Evolutionary conservation across 2,113 vertebrate species (phyloP).

Genomic region (Thalassarche chlororhynchos): DNA sequence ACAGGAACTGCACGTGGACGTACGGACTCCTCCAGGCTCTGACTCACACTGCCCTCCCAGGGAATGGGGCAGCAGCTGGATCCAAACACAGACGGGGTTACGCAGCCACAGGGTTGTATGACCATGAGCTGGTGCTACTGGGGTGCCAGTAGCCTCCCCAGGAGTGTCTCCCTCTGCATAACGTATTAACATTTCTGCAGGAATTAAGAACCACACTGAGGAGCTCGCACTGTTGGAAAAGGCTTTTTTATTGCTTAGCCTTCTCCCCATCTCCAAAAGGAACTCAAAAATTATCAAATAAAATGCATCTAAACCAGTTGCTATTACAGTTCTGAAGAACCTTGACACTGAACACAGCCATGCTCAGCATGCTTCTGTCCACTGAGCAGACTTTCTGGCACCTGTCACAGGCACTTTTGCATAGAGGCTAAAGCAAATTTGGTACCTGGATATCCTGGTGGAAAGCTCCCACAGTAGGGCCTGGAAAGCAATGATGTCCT

Average conservation of each 20-base stretch:
- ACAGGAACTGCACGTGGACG: neutral
- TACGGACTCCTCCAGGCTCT: neutral
- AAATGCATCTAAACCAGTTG: neutral
- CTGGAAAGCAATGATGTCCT: neutral
- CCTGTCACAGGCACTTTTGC: neutral
- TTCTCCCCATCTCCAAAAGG: neutral
- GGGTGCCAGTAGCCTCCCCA: neutral
- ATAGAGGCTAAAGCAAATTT: neutral
- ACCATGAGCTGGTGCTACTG: neutral
- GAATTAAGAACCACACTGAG: neutral
- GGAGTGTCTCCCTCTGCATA: neutral
- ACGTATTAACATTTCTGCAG: neutral
- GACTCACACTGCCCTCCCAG: neutral
- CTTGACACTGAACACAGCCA: neutral
- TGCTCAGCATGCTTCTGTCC: neutral
- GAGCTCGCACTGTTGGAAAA: neutral
- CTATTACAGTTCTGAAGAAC: neutral
- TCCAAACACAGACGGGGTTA: neutral
- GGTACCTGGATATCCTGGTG: neutral
- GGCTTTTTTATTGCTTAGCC: constrained; percentile 51
- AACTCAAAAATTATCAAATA: neutral
- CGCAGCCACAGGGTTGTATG: neutral
- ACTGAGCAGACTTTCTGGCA: neutral
- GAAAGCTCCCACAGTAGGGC: neutral
- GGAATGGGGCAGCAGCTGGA: neutral